These are phyloP conservation scores for Zootermopsis nevadensis DNA, from an alignment of 2,888 invertebrate species.

Conservation along the genomic window DNA sequence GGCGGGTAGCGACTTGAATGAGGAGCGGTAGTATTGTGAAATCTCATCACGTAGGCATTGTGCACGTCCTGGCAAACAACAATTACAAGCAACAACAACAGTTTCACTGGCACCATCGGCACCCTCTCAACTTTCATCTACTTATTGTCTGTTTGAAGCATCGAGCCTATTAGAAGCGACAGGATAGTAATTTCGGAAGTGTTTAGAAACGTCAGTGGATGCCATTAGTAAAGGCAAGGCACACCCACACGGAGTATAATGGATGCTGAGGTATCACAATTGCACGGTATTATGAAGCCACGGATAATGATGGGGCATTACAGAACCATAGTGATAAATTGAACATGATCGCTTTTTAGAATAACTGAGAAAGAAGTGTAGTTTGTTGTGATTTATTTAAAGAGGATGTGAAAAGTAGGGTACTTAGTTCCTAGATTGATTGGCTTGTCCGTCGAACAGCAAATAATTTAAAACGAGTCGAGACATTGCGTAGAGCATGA, in stretches of 20 bases:
- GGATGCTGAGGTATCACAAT: conserved; percentile 24
- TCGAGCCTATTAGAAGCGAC: conserved; percentile 33
- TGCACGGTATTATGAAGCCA: conserved; percentile 5
- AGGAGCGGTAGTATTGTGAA: background rate
- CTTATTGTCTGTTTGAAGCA: conserved; percentile 40
- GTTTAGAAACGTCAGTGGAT: conserved; percentile 32
- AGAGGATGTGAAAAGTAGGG: background rate
- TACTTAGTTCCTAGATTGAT: conserved; percentile 1
- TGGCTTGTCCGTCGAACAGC: background rate
- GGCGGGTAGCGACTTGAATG: conserved; percentile 23
- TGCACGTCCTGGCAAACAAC: conserved; percentile 18
- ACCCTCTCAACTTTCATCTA: background rate
- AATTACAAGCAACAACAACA: conserved; percentile 20
- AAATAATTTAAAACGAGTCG: background rate
- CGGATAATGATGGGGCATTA: background rate
- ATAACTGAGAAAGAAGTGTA: conserved; percentile 16
- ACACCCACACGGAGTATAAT: conserved; percentile 33
- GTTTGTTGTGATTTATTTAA: conserved; percentile 22
- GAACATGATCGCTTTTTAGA: conserved; percentile 19
- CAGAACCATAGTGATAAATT: conserved; percentile 27
- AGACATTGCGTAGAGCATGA: background rate
- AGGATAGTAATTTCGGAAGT: conserved; percentile 37
- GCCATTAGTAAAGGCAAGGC: conserved; percentile 30
- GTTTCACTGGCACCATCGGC: too few species aligned
- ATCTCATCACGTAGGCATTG: conserved; percentile 13